Conservation (phyloP, 2,888 invertebrate genomes). For the Habrosyne pyritoides region DNA sequence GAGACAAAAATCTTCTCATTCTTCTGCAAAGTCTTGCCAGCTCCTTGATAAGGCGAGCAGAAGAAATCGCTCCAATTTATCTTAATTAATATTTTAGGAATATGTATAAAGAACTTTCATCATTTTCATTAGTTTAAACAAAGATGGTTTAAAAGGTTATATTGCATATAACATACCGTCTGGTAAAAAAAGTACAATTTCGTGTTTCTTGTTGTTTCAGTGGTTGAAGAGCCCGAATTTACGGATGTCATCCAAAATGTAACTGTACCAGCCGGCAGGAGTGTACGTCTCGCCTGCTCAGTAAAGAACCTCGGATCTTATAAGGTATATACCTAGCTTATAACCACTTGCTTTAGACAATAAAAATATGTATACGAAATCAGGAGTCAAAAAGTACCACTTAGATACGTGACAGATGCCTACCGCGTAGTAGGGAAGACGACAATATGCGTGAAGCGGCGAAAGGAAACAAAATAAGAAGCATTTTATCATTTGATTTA, state of each 20-base stretch:
- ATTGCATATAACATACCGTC: no score
- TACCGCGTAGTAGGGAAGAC: slow-evolving; percentile 46
- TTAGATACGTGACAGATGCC: slow-evolving; percentile 32
- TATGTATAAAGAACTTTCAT: slow-evolving; percentile 23
- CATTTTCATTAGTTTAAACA: slow-evolving; percentile 9
- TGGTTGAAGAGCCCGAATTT: slow-evolving; percentile 94
- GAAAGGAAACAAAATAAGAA: slow-evolving; percentile 78
- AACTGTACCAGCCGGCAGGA: slow-evolving; percentile 94
- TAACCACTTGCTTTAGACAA: slow-evolving; percentile 12
- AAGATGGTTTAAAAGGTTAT: slow-evolving; percentile 5
- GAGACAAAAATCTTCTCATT: slow-evolving; percentile 79
- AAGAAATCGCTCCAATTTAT: slow-evolving; percentile 60
- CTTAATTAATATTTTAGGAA: slow-evolving; percentile 55
- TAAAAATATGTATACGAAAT: slow-evolving; percentile 2
- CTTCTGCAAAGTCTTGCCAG: slow-evolving; percentile 65
- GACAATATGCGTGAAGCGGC: slow-evolving; percentile 71
- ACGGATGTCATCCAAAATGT: slow-evolving; percentile 95
- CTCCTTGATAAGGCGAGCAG: slow-evolving; percentile 55
- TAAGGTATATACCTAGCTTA: slow-evolving; percentile 85
- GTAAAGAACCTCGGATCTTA: slow-evolving; percentile 95
- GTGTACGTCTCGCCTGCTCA: slow-evolving; percentile 94
- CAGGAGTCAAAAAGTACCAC: slow-evolving; percentile 8
- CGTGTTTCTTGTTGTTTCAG: slow-evolving; percentile 81
- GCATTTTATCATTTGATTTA: slow-evolving; percentile 83
- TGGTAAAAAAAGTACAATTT: no score